phyloP scores from a whole-genome alignment of 2,797 vertebrate species.

The Melanotaenia parkinsoni region DNA sequence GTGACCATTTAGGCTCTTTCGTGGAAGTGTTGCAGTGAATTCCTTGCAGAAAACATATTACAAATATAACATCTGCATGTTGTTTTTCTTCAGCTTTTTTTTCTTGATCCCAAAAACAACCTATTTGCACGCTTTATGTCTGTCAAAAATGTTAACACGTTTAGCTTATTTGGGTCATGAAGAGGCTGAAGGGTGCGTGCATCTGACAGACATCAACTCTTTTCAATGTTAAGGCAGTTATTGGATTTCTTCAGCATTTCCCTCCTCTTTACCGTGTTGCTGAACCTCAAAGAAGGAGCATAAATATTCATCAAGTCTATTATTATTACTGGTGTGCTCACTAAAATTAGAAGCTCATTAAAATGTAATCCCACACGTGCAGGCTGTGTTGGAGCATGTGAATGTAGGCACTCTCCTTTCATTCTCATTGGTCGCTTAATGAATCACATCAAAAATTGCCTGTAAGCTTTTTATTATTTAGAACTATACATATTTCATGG shows the following conservation, averaged over 20 bases:
- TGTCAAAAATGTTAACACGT: constrained; percentile 9
- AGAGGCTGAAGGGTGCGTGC: constrained; percentile 18
- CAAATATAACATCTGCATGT: not conserved
- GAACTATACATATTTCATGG: not conserved
- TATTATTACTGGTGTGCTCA: constrained; percentile 73
- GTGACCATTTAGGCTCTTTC: constrained; percentile 20
- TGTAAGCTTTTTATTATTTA: constrained; percentile 32
- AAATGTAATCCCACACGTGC: constrained; percentile 84
- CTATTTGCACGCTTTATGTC: constrained; percentile 8
- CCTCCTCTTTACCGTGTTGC: constrained; percentile 51
- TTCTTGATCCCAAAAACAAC: not conserved
- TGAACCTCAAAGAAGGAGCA: constrained; percentile 76
- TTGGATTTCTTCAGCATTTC: constrained; percentile 45
- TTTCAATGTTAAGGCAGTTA: constrained; percentile 32
- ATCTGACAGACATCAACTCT: constrained; percentile 38
- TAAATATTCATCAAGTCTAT: constrained; percentile 83
- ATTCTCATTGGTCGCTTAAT: constrained; percentile 52
- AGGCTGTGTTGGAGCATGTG: constrained; percentile 74
- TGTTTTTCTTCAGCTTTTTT: not conserved
- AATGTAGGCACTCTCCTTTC: constrained; percentile 57
- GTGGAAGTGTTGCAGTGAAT: constrained; percentile 1
- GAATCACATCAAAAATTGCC: constrained; percentile 46
- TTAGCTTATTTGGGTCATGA: constrained; percentile 34
- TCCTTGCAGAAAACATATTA: not conserved
- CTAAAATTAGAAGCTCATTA: constrained; percentile 87